Evolutionary conservation across 2,113 vertebrate species (phyloP).

Genomic region (Vombatus ursinus): DNA sequence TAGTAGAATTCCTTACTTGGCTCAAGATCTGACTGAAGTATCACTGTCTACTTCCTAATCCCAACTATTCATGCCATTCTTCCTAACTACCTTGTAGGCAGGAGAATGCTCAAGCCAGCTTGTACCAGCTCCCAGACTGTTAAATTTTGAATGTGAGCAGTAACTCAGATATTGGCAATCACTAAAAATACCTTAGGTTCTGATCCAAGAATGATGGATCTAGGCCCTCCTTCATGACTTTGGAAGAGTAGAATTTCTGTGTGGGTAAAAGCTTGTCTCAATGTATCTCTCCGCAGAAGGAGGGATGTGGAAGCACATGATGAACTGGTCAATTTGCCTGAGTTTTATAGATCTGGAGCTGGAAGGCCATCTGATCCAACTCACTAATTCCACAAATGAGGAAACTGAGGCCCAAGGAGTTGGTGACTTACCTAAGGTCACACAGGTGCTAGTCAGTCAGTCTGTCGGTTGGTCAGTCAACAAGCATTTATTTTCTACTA

Average conservation of each 20-base stretch:
- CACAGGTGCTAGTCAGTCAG: neutral
- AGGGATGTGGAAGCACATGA: neutral
- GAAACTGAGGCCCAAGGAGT: neutral
- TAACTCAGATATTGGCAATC: neutral
- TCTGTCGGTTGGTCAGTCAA: too few relatives aligned
- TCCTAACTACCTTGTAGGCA: neutral
- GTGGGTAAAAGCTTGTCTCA: neutral
- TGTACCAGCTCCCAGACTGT: neutral
- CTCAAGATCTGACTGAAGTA: neutral
- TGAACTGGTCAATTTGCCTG: neutral
- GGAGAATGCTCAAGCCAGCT: neutral
- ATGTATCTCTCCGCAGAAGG: neutral
- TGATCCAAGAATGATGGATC: neutral
- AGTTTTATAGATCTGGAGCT: neutral
- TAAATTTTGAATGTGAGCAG: neutral
- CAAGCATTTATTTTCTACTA: too few relatives aligned
- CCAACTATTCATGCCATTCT: neutral
- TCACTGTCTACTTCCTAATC: neutral
- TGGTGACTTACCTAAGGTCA: too few relatives aligned
- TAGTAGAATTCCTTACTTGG: neutral
- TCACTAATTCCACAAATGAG: neutral
- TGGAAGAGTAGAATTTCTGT: neutral
- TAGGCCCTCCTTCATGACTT: neutral
- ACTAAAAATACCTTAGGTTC: neutral
- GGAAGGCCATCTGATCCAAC: neutral